Base-by-base conservation (phyloP, 2,797 vertebrate species). In the Stomatorhinus walkeri region DNA sequence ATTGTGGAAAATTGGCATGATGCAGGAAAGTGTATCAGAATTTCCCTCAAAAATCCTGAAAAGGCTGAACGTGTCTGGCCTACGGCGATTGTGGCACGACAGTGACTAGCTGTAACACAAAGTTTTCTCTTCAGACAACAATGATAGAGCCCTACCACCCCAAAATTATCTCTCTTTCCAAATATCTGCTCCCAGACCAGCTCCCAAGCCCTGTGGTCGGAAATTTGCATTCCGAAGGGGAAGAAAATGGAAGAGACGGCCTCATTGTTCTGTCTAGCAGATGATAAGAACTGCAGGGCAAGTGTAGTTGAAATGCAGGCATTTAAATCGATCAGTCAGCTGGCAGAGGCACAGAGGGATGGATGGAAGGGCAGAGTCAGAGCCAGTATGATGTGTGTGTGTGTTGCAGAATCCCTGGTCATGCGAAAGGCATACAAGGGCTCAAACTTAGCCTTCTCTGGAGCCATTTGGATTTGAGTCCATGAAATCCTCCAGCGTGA, bases 1-100 rank as follows among this genome's bases (percentile, higher is more conserved):
- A 90, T 92, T 89, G 88, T 90, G 89, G 91, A 90, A 91, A 91
- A 91, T 86, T 91, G 91, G 91, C 89, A 79, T 90, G 59, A 90
- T 48, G 51, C 64, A 90, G 90, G 87, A 89, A 89, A 91, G 89
- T 87, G 91, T 89, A 91, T 91, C 88, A 91, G 85, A 91, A 89
- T 89, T 90, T 90, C 89, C 85, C 88, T 89, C 90, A 90, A 89
- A 89, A 92, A 91, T 90, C 88, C 89, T 90, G 90, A 88, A 88
- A 87, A 89, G 89, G 90, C 89, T 90, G 91, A 87, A 88, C 64
- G 87, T 84, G 88, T 86, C 76, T 87, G 51, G 88, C 88, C 83
- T 79, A 3, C 54, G 89, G 89, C 89, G 85, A 76, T 89, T 83
- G 56, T 89, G 89, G 88, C 87, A 54, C 87, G 51, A 61, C 36